Conservation (phyloP, 1,140 invertebrate genomes). For the Doryteuthis pealeii region DNA sequence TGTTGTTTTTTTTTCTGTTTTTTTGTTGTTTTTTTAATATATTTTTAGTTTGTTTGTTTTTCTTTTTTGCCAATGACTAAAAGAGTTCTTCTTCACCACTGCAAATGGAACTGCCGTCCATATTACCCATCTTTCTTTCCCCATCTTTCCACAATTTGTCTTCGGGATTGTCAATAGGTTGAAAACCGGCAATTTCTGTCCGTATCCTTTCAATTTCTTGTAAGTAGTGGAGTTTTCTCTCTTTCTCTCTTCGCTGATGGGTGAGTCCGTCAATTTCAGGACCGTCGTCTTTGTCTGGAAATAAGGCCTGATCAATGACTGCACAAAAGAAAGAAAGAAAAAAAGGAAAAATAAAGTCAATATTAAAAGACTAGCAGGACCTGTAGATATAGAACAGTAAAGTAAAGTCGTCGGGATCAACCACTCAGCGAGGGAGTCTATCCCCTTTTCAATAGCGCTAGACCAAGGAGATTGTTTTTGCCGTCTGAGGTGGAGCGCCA, state of each 20-base stretch:
- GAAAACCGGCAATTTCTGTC: conserved; percentile 52
- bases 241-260: conserved; percentile 6
- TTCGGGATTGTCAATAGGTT: conserved; percentile 47
- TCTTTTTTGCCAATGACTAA: too few species aligned
- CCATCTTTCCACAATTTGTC: conserved; percentile 29
- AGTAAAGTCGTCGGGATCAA: too few species aligned
- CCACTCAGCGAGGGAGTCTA: too few species aligned
- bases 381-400: too few species aligned
- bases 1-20: too few species aligned
- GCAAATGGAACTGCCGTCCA: neutral
- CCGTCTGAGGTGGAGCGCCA: too few species aligned
- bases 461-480: too few species aligned
- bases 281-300: conserved; percentile 50
- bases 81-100: too few species aligned
- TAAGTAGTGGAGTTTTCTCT: conserved; percentile 43
- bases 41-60: too few species aligned
- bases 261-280: conserved; percentile 37
- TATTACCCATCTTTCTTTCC: conserved; percentile 31
- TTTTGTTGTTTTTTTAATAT: too few species aligned
- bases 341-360: neutral
- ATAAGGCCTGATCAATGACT: conserved; percentile 60
- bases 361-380: neutral
- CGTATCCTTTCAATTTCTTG: conserved; percentile 51
- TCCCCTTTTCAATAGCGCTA: too few species aligned
- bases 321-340: conserved; percentile 29